Base-by-base conservation (phyloP, 2,797 vertebrate genomes). In the Falco berigora region DNA sequence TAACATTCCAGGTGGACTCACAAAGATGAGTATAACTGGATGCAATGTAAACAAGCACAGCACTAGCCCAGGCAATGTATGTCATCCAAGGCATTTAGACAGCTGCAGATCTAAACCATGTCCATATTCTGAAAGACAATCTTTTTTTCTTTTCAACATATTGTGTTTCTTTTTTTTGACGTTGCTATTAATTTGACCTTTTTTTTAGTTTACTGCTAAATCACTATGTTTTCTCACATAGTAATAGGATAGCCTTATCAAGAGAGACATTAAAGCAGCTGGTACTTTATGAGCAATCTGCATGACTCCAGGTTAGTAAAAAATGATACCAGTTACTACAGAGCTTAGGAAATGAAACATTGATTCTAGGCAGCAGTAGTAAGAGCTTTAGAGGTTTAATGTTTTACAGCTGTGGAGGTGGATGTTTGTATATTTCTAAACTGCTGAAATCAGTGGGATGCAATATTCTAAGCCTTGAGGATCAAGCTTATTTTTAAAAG, bases 321-420 rank as follows among this genome's bases (percentile, higher is more conserved):
- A 90, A 92, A 77, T 80, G 22, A 50, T 1, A 55, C 20, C 75
- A 46, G 52, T 69, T 73, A 74, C 40, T 50, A 71, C 17, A 61
- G 62, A 81, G 59, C 56, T 96, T 84, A 74, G 73, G 59, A 89
- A 94, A 92, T 56, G 62, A 94, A 93, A 72, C 55, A 85, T 15
- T 88, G 53, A 84, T 95, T 81, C 73, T 23, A 74, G 71, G 38
- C 34, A 81, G 67, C 24, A 85, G 10, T 44, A 56, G 17, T 88
- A 81, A 93, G 72, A 92, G 91, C 67, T 63, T 94, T 80, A 87
- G n/a, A 72, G 42, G 22, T 88, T 96, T 92, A 92, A 87, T 72
- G 74, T 84, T 91, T 92, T 90, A 83, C 56, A 85, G 67, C 82
- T 90, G 21, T 69, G 46, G 38, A 90, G 62, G 50, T 78, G 32